Percentiles rank a stretch among this genome's conserved stretches.
These are phyloP conservation scores for Semnornis frantzii DNA, from an alignment of 2,113 vertebrate genomes.

Conservation along the genomic window DNA sequence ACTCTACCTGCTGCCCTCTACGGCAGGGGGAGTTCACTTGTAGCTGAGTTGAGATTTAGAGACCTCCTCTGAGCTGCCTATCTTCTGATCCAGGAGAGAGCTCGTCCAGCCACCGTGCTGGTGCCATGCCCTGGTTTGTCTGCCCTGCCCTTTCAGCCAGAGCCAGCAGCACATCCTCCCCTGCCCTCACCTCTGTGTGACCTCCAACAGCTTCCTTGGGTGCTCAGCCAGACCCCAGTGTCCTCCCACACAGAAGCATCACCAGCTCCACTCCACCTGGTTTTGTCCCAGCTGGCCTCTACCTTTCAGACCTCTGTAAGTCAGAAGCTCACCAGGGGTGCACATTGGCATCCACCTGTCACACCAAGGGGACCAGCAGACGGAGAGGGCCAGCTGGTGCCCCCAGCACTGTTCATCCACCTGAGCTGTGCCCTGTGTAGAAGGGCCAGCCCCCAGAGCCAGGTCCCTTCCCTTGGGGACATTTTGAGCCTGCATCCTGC, in stretches of 20 bases:
- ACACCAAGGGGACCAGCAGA: neutral
- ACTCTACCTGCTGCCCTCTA: neutral
- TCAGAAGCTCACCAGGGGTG: fast-evolving
- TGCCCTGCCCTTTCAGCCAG: neutral
- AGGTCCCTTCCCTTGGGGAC: neutral
- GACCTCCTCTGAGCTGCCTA: fast-evolving
- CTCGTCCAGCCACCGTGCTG: neutral
- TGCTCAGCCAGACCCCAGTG: neutral
- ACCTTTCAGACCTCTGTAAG: neutral
- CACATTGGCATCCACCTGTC: neutral
- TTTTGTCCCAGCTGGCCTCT: neutral
- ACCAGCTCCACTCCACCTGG: neutral
- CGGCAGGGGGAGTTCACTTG: neutral
- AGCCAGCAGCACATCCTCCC: neutral
- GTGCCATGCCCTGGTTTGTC: neutral
- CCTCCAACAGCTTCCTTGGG: neutral
- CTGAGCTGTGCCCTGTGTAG: neutral
- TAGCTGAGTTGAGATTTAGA: neutral
- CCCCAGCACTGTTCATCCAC: neutral
- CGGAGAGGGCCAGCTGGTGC: neutral
- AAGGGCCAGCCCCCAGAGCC: neutral
- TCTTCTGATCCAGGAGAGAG: neutral
- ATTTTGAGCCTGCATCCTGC: neutral
- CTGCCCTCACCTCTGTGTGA: neutral
- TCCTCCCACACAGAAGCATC: neutral